Evolutionary conservation across 1,140 invertebrate species (phyloP), one percentile per base, ranked within the genome.

Genomic region (Drosophila mayri): DNA sequence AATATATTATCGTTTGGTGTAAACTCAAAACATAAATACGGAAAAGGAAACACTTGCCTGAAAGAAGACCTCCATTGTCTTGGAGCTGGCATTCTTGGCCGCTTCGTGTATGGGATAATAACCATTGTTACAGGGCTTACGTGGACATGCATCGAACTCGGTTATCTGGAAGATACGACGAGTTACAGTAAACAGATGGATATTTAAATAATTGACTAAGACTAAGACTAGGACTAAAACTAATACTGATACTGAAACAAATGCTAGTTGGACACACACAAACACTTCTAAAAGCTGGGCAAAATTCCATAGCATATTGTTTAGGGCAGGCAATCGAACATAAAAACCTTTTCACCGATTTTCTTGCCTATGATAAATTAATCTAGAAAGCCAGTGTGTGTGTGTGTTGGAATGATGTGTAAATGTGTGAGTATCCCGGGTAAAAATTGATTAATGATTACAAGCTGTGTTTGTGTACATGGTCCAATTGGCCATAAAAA

Each of bases 91-190:
- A 91, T 97, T 97, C 91, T 97, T 97, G 9, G 97, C 97, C 6
- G 97, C 97, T 79, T 97, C 95, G 91, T 98, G 97, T 66, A 98
- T 97, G 4, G 97, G 96, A 92, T 97, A 97, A 92, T 96, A 97
- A 12, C 97, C 97, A 93, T 97, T 96, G 91, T 97, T 96, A 93
- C 97, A 97, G 3, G 95, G 94, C 68, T 94, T 94, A 79, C 95
- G 94, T 25, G 95, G 95, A 90, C 94, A 95, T 50, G 95, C 96
- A 71, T 94, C 95, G 74, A 96, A 94, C 72, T 96, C 95, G 41
- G 94, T 95, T 49, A 97, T 95, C 96, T 97, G 91, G 40, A 93
- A 93, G 60, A 92, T 76, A 83, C 74, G 75, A 79, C 68, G 59
- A 54, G 76, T 82, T 66, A 72, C 60, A 57, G 22, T 44, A 65